Evolutionary conservation across 2,888 invertebrate species (phyloP), one percentile per base, ranked within the genome.

Genomic region (Nebria salina): DNA sequence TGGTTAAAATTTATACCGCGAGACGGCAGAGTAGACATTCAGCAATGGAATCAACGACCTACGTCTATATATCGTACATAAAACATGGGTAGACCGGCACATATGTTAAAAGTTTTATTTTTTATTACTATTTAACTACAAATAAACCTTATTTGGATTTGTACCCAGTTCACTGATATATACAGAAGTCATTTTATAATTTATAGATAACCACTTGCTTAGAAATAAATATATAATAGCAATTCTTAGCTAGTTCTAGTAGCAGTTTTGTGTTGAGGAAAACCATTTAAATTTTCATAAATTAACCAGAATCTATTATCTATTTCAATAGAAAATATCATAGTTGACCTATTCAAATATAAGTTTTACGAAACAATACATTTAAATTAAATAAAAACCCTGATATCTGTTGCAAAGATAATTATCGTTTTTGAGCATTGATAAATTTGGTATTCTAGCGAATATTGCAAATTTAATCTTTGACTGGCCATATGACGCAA

Each of bases 21-120:
- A 79, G 79, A 68, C 54, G 66, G 75, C 79, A 79, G 68, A 13
- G n/a, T 64, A 34, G 65, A 73, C 64, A 78, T 73, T 72, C 25
- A 70, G 34, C 34, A 25, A 70, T 34, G 70, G 70, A 26, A 70
- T 70, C 25, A 70, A 26, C 26, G 70, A 70, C 70, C 26, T 70
- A 20, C 70, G 70, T 70, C 25, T 54, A 54, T 34, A 34, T 34
- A 34, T 34, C 34, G 34, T 34, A 34, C 34, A 34, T 34, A 5
- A 34, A 34, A 34, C 34, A 34, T 34, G 34, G 34, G 5, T 5
- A 2, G 34, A 34, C 34, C 34, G 34, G 34, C 34, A 34, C 34
- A 34, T 34, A 34, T 34, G 34, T 34, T 34, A 34, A 34, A 34
- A 34, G 34, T 34, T 34, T 34, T 34, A 34, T 34, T 34, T 34